phyloP scores from a whole-genome alignment of 2,797 vertebrate species.

The Neosilurus mollespiculum region DNA sequence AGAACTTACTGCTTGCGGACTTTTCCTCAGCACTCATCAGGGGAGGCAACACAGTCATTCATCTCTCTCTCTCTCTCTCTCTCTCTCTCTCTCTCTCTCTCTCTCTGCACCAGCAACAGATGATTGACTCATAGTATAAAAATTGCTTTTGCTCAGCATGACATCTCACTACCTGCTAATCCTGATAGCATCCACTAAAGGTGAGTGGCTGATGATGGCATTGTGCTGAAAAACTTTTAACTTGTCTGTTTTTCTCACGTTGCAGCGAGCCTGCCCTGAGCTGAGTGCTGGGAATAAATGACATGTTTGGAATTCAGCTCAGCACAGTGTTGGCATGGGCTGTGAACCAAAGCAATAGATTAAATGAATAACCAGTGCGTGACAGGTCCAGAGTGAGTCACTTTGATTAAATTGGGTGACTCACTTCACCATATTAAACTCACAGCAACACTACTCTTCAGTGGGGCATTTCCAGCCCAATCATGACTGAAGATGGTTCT shows the following conservation, averaged over 20 bases:
- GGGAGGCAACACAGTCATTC: conserved; percentile 28
- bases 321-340: conserved; percentile 11
- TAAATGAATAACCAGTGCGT: conserved; percentile 53
- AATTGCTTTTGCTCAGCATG: conserved; percentile 9
- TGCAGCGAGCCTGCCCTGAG: conserved; percentile 12
- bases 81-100: no score
- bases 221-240: conserved; percentile 9
- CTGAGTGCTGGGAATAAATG: conserved; percentile 42
- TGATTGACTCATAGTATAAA: conserved; percentile 7
- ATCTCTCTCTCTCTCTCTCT: conserved; percentile 21
- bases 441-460: not conserved
- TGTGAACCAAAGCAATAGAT: conserved; percentile 59
- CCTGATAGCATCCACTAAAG: conserved; percentile 9
- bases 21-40: conserved; percentile 39
- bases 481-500: not conserved
- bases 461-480: not conserved
- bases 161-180: conserved; percentile 9
- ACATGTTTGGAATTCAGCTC: conserved; percentile 51
- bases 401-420: conserved; percentile 58
- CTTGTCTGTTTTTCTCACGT: conserved; percentile 1
- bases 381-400: conserved; percentile 51
- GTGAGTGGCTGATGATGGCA: not conserved
- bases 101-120: not conserved
- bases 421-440: conserved; percentile 43
- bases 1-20: conserved; percentile 49